Evolutionary conservation across 23 tunicate genomes (phyloP), one percentile per base, ranked within the genome.

Genomic region (Aplidium turbinatum): DNA sequence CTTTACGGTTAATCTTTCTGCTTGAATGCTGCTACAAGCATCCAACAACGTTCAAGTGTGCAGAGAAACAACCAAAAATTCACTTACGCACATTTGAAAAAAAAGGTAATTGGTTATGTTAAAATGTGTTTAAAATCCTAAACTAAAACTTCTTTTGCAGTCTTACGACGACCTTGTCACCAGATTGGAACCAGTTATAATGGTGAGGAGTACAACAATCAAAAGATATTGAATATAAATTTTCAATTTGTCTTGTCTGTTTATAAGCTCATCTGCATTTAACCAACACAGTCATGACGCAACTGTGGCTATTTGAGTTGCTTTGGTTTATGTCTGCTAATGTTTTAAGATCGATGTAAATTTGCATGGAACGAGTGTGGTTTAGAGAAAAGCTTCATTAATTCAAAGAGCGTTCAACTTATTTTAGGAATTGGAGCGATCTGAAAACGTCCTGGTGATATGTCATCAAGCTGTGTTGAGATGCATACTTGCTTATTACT

Each of bases 401-500:
- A 25, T 20, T 9, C 6, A 54, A 6, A 54, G 25, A n/a, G 6
- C 6, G 19, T 5, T 9, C 25, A 25, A 54, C 6, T 9, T 6
- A 54, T 60, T 31, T 28, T 29, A 86, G 85, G 93, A 85, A 54
- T 50, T 93, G 71, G 98, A 95, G 63, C 80, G 99, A 0, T 88
- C 96, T 26, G 96, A 95, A 51, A 95, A 88, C 70, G 92, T 88
- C 25, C 58, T 95, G 21, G 99, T 95, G 3, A 81, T 95, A 25
- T 95, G 99, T 50, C 99, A 95, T 38, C 99, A 95, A 47, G 99
- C 99, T 4, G 92, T 95, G n/a, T 80, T 89, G 86, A 61, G 99
- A 63, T 95, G 99, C 68, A 45, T 95, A 11, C 84, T 95, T 18
- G 99, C 99, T 3, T 95, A 95, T 56, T 95, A 75, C 35, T 77